These are phyloP conservation scores for Aphodius sticticus DNA, from an alignment of 2,888 invertebrate genomes.

Conservation along the genomic window DNA sequence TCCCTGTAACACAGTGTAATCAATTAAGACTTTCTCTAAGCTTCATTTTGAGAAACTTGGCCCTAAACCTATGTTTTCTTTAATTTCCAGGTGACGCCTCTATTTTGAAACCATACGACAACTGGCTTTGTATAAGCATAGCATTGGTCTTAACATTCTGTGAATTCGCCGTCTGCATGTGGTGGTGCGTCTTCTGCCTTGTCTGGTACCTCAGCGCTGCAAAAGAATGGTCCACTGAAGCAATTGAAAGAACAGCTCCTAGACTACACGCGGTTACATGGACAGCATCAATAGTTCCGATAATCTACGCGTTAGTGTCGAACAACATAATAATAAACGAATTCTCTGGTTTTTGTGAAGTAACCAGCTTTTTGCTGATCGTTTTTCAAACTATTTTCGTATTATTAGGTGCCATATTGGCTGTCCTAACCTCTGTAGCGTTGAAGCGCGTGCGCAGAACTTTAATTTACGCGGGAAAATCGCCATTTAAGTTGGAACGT, in stretches of 20 bases:
- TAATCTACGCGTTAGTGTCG: constrained; percentile 82
- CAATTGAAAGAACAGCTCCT: constrained; percentile 84
- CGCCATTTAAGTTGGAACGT: constrained; percentile 69
- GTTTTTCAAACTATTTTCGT: constrained; percentile 50
- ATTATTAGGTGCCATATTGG: constrained; percentile 74
- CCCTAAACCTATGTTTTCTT: background rate
- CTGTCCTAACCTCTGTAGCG: constrained; percentile 77
- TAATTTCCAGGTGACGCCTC: constrained; percentile 33
- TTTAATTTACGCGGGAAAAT: constrained; percentile 64
- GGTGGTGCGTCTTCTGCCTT: constrained; percentile 89
- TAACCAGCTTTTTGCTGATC: constrained; percentile 56
- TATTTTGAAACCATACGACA: constrained; percentile 39
- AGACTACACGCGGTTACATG: constrained; percentile 88
- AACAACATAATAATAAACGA: constrained; percentile 81
- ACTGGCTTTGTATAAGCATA: constrained; percentile 47
- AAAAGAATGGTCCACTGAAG: constrained; percentile 93
- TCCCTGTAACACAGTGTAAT: too few species aligned
- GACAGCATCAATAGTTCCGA: constrained; percentile 87
- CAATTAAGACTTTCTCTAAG: background rate
- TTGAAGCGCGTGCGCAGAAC: constrained; percentile 75
- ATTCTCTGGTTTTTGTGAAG: constrained; percentile 84
- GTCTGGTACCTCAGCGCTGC: constrained; percentile 92
- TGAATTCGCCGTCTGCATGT: constrained; percentile 79
- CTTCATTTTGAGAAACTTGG: background rate
- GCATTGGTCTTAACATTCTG: constrained; percentile 66